Base-by-base conservation (phyloP, 2,113 vertebrate species). In the Zosterops hypoxanthus region DNA sequence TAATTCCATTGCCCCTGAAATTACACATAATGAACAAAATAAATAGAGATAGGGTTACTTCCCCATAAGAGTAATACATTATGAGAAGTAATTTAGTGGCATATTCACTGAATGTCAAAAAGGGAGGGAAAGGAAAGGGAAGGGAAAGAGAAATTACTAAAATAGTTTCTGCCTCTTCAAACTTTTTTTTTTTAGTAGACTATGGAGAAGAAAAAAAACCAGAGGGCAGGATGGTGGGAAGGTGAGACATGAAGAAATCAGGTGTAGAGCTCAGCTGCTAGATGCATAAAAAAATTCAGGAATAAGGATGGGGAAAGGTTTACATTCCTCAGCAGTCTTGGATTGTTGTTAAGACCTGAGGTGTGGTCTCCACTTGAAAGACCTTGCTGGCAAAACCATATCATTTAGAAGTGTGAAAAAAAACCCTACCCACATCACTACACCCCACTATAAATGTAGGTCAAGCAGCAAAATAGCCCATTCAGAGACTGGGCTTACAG, bases 321-420 rank as follows among this genome's bases (percentile, higher is more conserved):
- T 57, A 36, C 31, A 34, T 79, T 88, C n/a, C 72, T 80, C 44
- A 78, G 73, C 22, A 52, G 61, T 34, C 28, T 63, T 55, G 34
- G 42, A 53, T 14, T 90, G n/a, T 33, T 86, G 22, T 50, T 77
- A 90, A 90, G 50, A 92, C 42, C 46, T 1, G 2, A 81, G 47
- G 47, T 53, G 85, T 23, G 79, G 79, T 70, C 59, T 86, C 39
- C 80, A 88, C 85, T 92, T 92, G 49, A 92, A 92, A 96, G 55
- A 42, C 77, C 70, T 61, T 86, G 28, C 50, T 95, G 75, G 68
- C 46, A 20, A 26, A 85, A 88, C 87, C 8, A 0, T 88, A 73
- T 90, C 63, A 94, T 92, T 96, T 90, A 86, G 52, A 96, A 88
- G 76, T 77, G 82, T 83, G 82, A 90, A 92, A 90, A 96, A 82